Evolutionary conservation across 2,888 invertebrate genomes (phyloP), one percentile per base, ranked within the genome.

Genomic region (Drosophila buzzatii): DNA sequence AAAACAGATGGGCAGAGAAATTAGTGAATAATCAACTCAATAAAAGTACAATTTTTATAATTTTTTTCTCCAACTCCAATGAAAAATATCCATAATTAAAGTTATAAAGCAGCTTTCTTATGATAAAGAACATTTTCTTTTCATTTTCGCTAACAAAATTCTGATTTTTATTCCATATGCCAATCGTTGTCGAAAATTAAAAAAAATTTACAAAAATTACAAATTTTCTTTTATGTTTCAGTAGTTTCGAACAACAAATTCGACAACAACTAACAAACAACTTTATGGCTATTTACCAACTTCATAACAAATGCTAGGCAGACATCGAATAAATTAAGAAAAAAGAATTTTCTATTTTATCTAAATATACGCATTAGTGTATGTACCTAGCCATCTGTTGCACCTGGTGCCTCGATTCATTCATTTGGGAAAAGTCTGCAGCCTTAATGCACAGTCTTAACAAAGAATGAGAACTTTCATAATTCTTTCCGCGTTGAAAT

Each of bases 401-500:
- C 51, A 51, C 7, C 51, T 51, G 51, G 12, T 33, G 18, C 18
- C 14, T 33, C 33, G 33, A 51, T 51, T 27, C 27, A 27, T 27
- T 27, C 33, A 51, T 1, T 12, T 33, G 12, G 1, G 10, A n/a
- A 51, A 33, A n/a, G n/a, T 10, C n/a, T n/a, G 2, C 9, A n/a
- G 47, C 47, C 16, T 27, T 18, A 12, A 2, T 9, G 10, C 49
- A n/a, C 27, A 47, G 23, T 23, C 23, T 23, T 3, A 23, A 27
- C 27, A 27, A 51, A 33, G 7, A 51, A 1, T 10, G 7, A 35
- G 18, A 51, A 35, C 6, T 51, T 51, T 35, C 51, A 51, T 35
- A 51, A 51, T 33, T 51, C 33, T 51, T 51, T 10, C 14, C 51
- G 3, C 20, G 14, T 51, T 51, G 35, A 55, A 5, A 41, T 55